Conservation (phyloP, 2,888 invertebrate genomes). For the Tinea pellionella region DNA sequence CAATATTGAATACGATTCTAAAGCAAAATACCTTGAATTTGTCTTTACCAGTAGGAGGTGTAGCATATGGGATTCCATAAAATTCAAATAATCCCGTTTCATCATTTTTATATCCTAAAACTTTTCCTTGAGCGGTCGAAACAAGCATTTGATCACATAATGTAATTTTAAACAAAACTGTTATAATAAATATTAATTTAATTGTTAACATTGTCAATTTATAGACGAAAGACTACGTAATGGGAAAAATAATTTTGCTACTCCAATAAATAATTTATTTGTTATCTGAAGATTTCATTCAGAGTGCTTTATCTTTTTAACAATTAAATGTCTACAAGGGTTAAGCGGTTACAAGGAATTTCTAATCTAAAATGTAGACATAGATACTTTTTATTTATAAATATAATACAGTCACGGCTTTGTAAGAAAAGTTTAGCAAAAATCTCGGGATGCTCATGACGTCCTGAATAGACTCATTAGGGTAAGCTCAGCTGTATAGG, state of each 20-base stretch:
- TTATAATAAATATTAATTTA: not conserved
- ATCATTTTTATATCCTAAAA: slow-evolving; percentile 8
- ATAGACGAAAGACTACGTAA: too few relatives aligned
- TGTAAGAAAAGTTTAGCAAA: not conserved
- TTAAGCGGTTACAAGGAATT: too few relatives aligned
- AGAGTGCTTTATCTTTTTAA: too few relatives aligned
- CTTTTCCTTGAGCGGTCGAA: slow-evolving; percentile 7
- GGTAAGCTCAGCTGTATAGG: not conserved
- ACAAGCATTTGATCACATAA: not conserved
- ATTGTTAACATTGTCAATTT: too few relatives aligned
- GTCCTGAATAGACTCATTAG: not conserved
- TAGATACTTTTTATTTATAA: too few relatives aligned
- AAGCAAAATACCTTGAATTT: slow-evolving; percentile 14
- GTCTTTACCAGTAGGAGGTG: slow-evolving; percentile 13
- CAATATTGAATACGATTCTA: too few relatives aligned
- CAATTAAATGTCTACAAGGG: too few relatives aligned
- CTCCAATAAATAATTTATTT: too few relatives aligned
- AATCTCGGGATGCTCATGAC: not conserved
- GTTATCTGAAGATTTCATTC: too few relatives aligned
- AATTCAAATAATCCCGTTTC: slow-evolving; percentile 5
- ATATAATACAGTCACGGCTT: too few relatives aligned
- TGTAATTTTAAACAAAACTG: not conserved
- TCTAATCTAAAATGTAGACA: too few relatives aligned
- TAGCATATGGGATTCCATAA: slow-evolving; percentile 15
- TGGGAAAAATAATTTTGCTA: too few relatives aligned